Evolutionary conservation across 2,113 vertebrate genomes (phyloP).

Genomic region (Eublepharis macularius): DNA sequence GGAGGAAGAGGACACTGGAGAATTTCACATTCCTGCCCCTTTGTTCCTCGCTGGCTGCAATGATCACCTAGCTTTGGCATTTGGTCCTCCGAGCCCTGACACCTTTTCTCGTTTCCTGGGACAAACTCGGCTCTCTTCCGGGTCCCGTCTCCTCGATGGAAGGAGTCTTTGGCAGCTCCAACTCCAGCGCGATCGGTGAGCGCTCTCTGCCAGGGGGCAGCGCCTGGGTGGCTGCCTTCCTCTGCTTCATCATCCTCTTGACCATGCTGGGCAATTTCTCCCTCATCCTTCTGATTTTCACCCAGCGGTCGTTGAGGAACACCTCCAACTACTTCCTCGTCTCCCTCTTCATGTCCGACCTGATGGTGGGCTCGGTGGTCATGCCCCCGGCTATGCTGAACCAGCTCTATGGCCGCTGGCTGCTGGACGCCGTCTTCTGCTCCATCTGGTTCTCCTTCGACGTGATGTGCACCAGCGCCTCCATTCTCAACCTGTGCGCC

Average conservation of each 20-base stretch:
- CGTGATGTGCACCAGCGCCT: conserved; percentile 98
- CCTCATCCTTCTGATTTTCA: conserved; percentile 89
- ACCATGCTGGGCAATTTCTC: conserved; percentile 86
- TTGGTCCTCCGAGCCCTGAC: accelerated
- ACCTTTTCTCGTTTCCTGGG: not conserved
- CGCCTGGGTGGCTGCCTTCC: conserved; percentile 83
- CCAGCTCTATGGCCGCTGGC: conserved; percentile 90
- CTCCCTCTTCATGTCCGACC: conserved; percentile 94
- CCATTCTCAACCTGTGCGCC: conserved; percentile 95
- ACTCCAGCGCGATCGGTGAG: conserved; percentile 48
- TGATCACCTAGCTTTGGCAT: conserved; percentile 25
- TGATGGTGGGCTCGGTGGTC: conserved; percentile 96
- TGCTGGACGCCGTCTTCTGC: conserved; percentile 86
- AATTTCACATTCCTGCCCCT: not conserved
- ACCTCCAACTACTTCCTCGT: conserved; percentile 97
- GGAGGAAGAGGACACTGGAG: not conserved
- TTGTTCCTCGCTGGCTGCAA: accelerated
- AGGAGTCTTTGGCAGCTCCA: conserved; percentile 13
- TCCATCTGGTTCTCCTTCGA: conserved; percentile 94
- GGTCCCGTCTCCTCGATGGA: conserved; percentile 41
- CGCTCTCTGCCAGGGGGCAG: conserved; percentile 66
- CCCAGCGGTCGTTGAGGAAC: conserved; percentile 90
- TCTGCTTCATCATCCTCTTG: conserved; percentile 89
- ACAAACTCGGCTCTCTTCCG: not conserved
- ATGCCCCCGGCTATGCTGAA: conserved; percentile 98